Percentiles rank a stretch among this genome's conserved stretches.
These are phyloP conservation scores for Zygothrica quintamaculata DNA, from an alignment of 2,888 invertebrate genomes.

Conservation along the genomic window DNA sequence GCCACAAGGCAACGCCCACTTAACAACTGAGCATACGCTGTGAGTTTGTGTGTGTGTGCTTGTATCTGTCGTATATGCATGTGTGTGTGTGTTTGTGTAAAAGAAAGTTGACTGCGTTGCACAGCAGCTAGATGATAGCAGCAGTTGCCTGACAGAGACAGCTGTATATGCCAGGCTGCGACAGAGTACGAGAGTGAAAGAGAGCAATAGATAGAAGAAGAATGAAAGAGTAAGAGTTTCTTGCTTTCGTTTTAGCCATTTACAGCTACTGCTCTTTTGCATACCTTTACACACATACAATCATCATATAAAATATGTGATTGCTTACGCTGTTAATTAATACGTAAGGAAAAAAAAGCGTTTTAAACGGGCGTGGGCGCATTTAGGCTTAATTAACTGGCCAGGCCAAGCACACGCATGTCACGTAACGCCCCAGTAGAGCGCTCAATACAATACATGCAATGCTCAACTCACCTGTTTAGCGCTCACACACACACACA, in stretches of 20 bases:
- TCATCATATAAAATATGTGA: conserved; percentile 5
- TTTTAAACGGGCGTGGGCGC: conserved; percentile 51
- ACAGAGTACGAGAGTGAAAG: neutral
- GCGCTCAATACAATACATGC: conserved; percentile 17
- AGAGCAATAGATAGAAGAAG: neutral
- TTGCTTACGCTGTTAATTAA: conserved; percentile 49
- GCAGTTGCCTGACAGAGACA: conserved; percentile 38
- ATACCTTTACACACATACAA: conserved; percentile 3
- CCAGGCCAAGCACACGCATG: conserved; percentile 39
- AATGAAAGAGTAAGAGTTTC: conserved; percentile 32
- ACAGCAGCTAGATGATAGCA: conserved; percentile 50
- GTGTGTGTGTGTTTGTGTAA: conserved; percentile 42
- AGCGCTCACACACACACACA: conserved; percentile 31
- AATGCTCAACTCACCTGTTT: conserved; percentile 47
- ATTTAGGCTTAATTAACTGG: conserved; percentile 66
- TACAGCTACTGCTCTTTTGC: conserved; percentile 40
- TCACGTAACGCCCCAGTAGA: conserved; percentile 63
- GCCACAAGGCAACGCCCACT: conserved; percentile 72
- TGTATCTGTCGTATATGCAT: too few relatives aligned
- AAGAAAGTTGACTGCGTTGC: conserved; percentile 65
- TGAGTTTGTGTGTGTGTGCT: conserved; percentile 17
- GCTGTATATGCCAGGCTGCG: conserved; percentile 28
- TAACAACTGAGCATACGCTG: conserved; percentile 39
- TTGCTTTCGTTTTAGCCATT: too few relatives aligned
- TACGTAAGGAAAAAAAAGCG: conserved; percentile 35